A percentile compares a stretch with the other conserved stretches of the same genome.
These are phyloP conservation scores for Trididemnum miniatum DNA, from an alignment of 23 tunicate genomes.

Conservation along the genomic window DNA sequence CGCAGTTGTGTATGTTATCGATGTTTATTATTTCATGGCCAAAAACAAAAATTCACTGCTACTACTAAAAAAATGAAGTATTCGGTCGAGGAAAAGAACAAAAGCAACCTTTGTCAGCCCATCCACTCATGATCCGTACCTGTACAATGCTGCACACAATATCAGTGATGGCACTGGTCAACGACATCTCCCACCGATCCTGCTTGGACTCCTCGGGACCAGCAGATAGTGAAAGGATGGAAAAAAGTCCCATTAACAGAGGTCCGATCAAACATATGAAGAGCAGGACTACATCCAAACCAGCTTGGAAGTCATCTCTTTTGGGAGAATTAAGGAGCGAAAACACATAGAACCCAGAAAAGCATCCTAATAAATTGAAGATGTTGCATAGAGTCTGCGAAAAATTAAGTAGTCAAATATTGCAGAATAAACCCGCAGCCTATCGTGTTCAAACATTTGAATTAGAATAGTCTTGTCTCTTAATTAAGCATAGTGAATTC, in stretches of 20 bases:
- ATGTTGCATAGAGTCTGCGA: conserved; percentile 31
- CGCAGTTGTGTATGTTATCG: too few species aligned
- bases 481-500: too few species aligned
- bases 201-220: not conserved
- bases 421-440: too few species aligned
- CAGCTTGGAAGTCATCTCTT: conserved; percentile 12
- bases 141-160: conserved; percentile 18
- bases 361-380: conserved; percentile 28
- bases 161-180: conserved; percentile 16
- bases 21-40: too few species aligned
- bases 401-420: not conserved
- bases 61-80: too few species aligned
- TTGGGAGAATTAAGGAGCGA: conserved; percentile 19
- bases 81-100: too few species aligned
- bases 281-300: conserved; percentile 45
- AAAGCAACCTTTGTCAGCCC: too few species aligned
- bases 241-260: not conserved
- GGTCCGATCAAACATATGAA: conserved; percentile 34
- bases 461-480: too few species aligned
- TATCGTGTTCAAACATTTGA: too few species aligned
- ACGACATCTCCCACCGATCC: not conserved
- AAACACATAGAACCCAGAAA: conserved; percentile 29
- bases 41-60: too few species aligned
- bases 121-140: too few species aligned
- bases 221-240: conserved; percentile 28